These are phyloP conservation scores for Tachuris rubrigastra DNA, from an alignment of 2,113 vertebrate species.

Conservation along the genomic window DNA sequence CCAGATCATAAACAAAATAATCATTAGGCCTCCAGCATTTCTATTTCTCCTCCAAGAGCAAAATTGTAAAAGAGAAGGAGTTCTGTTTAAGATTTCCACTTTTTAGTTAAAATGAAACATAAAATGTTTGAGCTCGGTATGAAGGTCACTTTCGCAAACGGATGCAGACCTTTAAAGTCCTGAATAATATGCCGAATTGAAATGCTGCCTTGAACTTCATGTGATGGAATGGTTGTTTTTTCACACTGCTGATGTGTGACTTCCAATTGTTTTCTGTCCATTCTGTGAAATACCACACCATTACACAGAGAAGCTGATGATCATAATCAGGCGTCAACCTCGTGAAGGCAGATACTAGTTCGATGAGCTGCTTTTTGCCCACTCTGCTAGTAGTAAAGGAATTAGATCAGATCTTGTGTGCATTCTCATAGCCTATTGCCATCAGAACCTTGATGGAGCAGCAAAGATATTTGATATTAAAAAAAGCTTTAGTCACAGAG, in stretches of 20 bases:
- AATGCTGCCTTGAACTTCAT: not conserved
- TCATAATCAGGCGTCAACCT: rapidly evolving
- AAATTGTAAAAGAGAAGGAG: not conserved
- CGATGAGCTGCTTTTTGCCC: not conserved
- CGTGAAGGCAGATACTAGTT: not conserved
- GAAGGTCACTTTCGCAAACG: not conserved
- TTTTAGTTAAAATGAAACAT: not conserved
- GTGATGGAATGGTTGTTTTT: not conserved
- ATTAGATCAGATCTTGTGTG: rapidly evolving
- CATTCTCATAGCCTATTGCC: not conserved
- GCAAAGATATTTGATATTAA: not conserved
- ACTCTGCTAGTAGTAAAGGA: not conserved
- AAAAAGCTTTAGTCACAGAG: not conserved
- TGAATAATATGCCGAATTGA: rapidly evolving
- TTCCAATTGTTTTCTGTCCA: not conserved
- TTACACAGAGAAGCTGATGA: rapidly evolving
- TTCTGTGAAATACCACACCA: not conserved
- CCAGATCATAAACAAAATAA: not conserved
- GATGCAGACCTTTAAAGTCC: not conserved
- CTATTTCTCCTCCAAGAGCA: not conserved
- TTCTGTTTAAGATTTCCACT: not conserved
- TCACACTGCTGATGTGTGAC: not conserved
- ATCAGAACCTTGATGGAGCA: not conserved
- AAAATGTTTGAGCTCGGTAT: not conserved
- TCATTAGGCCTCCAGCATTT: not conserved